Evolutionary conservation across 2,888 invertebrate species (phyloP).

Genomic region (Troglohyphantes excavatus): DNA sequence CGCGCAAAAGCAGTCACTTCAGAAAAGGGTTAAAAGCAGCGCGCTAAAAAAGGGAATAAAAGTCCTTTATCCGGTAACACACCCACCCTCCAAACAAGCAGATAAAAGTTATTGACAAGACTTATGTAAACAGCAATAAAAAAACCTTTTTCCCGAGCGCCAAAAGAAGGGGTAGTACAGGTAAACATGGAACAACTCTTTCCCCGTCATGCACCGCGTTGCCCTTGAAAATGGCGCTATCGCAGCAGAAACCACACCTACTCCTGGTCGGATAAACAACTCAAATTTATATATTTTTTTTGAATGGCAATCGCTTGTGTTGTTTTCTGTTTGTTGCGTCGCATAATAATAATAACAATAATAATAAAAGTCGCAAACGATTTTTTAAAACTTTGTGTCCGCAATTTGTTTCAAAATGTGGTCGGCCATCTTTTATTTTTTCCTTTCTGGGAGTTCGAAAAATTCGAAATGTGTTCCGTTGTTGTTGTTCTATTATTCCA

Average conservation of each 20-base stretch:
- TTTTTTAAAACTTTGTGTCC: slow-evolving; percentile 42
- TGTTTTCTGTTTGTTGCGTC: slow-evolving; percentile 61
- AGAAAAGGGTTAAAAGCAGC: not conserved
- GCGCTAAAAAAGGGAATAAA: slow-evolving; percentile 24
- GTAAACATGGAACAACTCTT: slow-evolving; percentile 75
- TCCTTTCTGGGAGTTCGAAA: not conserved
- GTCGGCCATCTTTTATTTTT: slow-evolving; percentile 30
- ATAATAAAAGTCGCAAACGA: slow-evolving; percentile 54
- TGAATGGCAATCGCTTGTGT: slow-evolving; percentile 70
- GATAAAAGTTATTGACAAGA: slow-evolving; percentile 78
- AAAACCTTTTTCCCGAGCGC: slow-evolving; percentile 35
- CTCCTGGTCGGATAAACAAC: slow-evolving; percentile 77
- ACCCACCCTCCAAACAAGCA: slow-evolving; percentile 73
- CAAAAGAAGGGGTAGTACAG: slow-evolving; percentile 75
- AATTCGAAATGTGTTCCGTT: not conserved
- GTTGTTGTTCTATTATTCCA: not conserved
- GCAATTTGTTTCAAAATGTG: slow-evolving; percentile 23
- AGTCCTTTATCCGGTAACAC: slow-evolving; percentile 71
- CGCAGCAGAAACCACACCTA: slow-evolving; percentile 72
- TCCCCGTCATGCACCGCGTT: slow-evolving; percentile 42
- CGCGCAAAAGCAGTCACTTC: not conserved
- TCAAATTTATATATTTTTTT: slow-evolving; percentile 71
- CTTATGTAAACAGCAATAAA: slow-evolving; percentile 78
- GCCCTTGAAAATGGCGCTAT: slow-evolving; percentile 78
- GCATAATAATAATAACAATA: too few species aligned